Percentiles rank a stretch among this genome's conserved stretches.
These are phyloP conservation scores for Trichonephila clavipes DNA, from an alignment of 1,140 invertebrate genomes.

Conservation along the genomic window DNA sequence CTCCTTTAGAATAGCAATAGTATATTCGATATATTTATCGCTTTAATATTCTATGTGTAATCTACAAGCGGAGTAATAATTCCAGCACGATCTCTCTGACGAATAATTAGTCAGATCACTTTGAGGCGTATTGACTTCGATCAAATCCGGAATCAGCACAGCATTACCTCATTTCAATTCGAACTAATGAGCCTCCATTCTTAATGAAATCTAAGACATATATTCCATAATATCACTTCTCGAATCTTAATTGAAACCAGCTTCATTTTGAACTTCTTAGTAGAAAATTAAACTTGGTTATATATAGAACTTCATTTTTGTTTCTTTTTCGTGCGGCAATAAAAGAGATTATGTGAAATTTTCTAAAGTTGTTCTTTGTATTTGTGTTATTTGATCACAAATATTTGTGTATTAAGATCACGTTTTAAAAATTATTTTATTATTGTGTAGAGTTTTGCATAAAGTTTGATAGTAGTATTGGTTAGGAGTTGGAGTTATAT, in stretches of 20 bases:
- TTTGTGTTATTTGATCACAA: no score
- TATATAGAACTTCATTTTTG: no score
- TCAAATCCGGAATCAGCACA: background rate
- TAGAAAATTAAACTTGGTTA: no score
- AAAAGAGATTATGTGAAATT: no score
- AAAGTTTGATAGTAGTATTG: no score
- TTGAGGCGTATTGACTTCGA: conserved; percentile 23
- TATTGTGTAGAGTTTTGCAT: no score
- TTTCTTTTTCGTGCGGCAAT: no score
- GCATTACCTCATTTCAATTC: conserved; percentile 26
- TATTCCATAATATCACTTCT: background rate
- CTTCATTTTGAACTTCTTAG: background rate
- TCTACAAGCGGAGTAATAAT: background rate
- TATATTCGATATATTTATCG: conserved; percentile 11
- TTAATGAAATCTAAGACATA: conserved; percentile 23
- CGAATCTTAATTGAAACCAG: background rate
- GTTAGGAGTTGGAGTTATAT: no score
- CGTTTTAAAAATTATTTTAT: no score
- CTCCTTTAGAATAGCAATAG: background rate
- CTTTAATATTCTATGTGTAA: conserved; percentile 20
- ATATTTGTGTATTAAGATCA: no score
- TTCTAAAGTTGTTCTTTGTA: no score
- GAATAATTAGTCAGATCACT: conserved; percentile 33
- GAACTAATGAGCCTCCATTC: background rate
- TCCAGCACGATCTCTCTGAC: background rate